Evolutionary conservation across 92 coral and sea anemone species (phyloP).

Genomic region (Pocillopora grandis): DNA sequence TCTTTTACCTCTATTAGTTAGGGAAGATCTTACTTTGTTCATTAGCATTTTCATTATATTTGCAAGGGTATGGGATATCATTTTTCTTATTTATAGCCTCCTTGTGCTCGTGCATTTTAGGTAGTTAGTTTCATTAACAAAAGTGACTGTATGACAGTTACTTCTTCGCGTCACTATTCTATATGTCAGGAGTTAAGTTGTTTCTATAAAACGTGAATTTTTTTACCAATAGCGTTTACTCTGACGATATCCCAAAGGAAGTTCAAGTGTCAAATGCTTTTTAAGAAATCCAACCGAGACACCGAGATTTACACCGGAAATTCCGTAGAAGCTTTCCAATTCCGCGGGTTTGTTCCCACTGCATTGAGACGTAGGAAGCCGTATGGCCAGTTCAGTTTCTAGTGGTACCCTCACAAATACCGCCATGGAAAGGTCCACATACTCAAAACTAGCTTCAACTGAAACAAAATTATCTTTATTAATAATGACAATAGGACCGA

Average conservation of each 20-base stretch:
- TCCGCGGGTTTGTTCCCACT: conserved; percentile 11
- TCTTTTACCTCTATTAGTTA: no score
- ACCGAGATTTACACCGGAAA: conserved; percentile 18
- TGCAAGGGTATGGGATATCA: no score
- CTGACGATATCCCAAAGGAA: conserved; percentile 4
- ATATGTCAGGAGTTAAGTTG: no score
- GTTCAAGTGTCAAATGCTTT: background rate
- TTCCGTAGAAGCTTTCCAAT: conserved; percentile 1
- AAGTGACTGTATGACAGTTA: no score
- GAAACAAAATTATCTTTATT: background rate
- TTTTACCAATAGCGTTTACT: conserved; percentile 6
- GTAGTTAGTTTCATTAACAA: no score
- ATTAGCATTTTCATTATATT: no score
- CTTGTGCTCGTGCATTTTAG: no score
- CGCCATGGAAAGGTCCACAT: conserved; percentile 12
- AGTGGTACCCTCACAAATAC: conserved; percentile 19
- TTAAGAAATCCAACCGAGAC: conserved; percentile 18
- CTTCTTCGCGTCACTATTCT: no score
- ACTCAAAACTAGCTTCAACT: conserved; percentile 1
- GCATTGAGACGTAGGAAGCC: conserved; percentile 7
- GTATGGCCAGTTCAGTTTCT: conserved; percentile 3
- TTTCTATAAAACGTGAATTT: background rate
- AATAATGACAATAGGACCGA: no score
- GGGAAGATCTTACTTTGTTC: no score
- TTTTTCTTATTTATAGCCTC: no score